A percentile compares a stretch with the other conserved stretches of the same genome.
phyloP scores from a whole-genome alignment of 2,113 vertebrate genomes.

The Tympanuchus pallidicinctus region DNA sequence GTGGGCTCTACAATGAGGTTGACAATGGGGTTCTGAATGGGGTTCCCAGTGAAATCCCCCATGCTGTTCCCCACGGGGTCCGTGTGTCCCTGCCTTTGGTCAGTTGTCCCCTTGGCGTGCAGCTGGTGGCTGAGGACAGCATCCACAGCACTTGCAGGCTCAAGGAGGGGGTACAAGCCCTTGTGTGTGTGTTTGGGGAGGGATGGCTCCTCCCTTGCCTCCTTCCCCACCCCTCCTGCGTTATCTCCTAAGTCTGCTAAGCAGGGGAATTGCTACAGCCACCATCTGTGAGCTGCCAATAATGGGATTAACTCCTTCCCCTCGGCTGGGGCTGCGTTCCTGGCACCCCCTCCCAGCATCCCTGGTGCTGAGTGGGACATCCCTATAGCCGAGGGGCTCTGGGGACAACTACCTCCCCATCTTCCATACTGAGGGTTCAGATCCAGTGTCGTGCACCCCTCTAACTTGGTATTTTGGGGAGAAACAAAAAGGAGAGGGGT shows the following conservation, averaged over 20 bases:
- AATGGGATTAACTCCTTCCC: constrained; percentile 67
- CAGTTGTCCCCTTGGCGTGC: background rate
- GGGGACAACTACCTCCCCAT: background rate
- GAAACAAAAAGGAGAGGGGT: background rate
- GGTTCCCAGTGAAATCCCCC: too few relatives aligned
- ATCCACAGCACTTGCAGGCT: background rate
- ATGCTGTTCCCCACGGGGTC: background rate
- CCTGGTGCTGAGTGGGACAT: background rate
- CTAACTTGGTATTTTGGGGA: background rate
- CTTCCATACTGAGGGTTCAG: background rate
- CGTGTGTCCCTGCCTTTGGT: background rate
- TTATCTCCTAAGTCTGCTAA: constrained; percentile 58
- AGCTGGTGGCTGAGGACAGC: background rate
- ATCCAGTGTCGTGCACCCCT: too few relatives aligned
- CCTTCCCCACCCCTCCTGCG: background rate
- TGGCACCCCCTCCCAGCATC: background rate
- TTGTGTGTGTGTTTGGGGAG: background rate
- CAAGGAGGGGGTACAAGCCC: background rate
- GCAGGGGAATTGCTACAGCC: constrained; percentile 21
- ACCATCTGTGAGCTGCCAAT: constrained; percentile 66
- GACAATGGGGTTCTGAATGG: too few relatives aligned
- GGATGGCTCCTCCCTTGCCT: background rate
- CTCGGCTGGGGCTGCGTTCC: background rate
- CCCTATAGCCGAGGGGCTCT: fast-evolving
- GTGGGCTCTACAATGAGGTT: too few relatives aligned